A percentile compares a stretch with the other conserved stretches of the same genome.
Conservation (phyloP, 1,140 invertebrate genomes). For the Venustaconcha ellipsiformis region DNA sequence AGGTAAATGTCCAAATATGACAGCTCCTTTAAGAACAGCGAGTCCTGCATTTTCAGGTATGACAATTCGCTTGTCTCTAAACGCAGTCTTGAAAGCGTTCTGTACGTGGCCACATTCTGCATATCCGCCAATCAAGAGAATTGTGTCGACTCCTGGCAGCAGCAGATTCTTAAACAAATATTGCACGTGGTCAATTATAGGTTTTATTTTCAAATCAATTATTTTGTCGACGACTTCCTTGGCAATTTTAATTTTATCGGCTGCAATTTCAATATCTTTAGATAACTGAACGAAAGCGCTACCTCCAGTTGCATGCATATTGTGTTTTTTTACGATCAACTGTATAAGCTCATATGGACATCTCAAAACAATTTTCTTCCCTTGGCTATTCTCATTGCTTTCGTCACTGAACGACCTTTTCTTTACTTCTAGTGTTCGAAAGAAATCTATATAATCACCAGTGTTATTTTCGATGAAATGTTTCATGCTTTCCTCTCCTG, state of each 20-base stretch:
- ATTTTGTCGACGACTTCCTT: not conserved
- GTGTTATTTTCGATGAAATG: not conserved
- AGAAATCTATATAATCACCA: conserved; percentile 3
- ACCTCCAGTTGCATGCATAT: not conserved
- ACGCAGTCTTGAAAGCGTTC: conserved; percentile 2
- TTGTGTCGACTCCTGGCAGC: not conserved
- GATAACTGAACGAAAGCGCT: not conserved
- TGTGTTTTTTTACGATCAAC: not conserved
- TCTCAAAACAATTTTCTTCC: not conserved
- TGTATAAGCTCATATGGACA: not conserved
- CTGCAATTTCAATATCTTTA: not conserved
- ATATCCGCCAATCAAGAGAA: conserved; percentile 26
- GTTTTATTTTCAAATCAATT: conserved; percentile 1
- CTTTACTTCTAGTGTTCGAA: conserved; percentile 8
- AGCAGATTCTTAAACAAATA: not conserved
- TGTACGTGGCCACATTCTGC: conserved; percentile 21
- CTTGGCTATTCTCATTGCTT: not conserved
- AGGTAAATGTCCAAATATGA: conserved; percentile 21
- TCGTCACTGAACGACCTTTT: not conserved
- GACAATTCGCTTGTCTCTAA: conserved; percentile 14
- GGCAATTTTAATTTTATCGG: conserved; percentile 4
- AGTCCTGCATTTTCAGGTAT: conserved; percentile 19
- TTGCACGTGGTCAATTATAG: conserved; percentile 8
- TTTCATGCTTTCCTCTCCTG: not conserved
- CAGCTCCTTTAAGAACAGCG: conserved; percentile 27